These are phyloP conservation scores for Platerodrilus igneus DNA, from an alignment of 2,888 invertebrate species.

Conservation along the genomic window DNA sequence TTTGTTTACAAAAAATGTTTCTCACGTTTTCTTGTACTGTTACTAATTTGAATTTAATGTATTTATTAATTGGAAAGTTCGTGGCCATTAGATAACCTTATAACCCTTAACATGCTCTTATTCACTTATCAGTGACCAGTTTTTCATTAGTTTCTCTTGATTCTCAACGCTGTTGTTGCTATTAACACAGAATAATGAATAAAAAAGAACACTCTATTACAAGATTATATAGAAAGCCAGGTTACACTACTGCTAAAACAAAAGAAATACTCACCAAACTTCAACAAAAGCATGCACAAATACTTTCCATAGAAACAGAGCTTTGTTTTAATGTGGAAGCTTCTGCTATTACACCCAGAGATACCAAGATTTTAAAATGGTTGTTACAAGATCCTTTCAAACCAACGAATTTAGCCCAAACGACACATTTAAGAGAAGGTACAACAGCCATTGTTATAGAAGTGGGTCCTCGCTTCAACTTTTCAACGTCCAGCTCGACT, in stretches of 20 bases:
- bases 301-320: slow-evolving; percentile 63
- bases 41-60: too few species aligned
- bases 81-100: too few species aligned
- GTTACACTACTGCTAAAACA: slow-evolving; percentile 57
- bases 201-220: slow-evolving; percentile 28
- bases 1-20: too few species aligned
- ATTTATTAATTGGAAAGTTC: too few species aligned
- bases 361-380: slow-evolving; percentile 69
- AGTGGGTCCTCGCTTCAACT: slow-evolving; percentile 90
- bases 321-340: slow-evolving; percentile 77
- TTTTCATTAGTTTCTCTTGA: background rate
- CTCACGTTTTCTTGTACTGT: too few species aligned
- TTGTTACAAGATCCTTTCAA: slow-evolving; percentile 69
- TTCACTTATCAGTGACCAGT: too few species aligned
- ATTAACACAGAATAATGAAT: too few species aligned
- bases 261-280: slow-evolving; percentile 56
- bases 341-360: slow-evolving; percentile 54
- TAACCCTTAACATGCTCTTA: background rate
- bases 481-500: slow-evolving; percentile 92
- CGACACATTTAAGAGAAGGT: slow-evolving; percentile 49
- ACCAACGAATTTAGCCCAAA: slow-evolving; percentile 54
- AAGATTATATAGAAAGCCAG: slow-evolving; percentile 63
- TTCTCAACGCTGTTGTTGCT: background rate
- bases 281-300: slow-evolving; percentile 46
- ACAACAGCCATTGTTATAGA: slow-evolving; percentile 62